Evolutionary conservation across 2,113 vertebrate species (phyloP).

Genomic region (Theristicus caerulescens): DNA sequence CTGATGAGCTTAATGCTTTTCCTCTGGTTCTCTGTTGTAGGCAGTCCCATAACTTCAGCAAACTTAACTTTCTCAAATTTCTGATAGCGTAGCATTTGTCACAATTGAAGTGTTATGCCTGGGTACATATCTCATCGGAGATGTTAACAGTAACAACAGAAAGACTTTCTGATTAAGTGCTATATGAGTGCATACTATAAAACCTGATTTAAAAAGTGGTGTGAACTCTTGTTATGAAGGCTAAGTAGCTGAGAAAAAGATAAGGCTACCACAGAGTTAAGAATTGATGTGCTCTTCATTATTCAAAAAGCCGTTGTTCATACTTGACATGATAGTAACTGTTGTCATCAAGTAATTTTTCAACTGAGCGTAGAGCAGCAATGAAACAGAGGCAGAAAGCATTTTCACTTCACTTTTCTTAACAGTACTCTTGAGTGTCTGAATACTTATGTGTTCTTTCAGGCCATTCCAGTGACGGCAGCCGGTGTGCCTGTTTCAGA

Average conservation of each 20-base stretch:
- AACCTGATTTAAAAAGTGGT: not conserved
- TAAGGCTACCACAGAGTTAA: not conserved
- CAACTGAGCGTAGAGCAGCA: not conserved
- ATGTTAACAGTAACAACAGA: not conserved
- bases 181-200: not conserved
- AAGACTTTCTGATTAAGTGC: not conserved
- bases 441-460: not conserved
- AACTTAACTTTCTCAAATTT: not conserved
- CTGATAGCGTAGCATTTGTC: not conserved
- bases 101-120: not conserved
- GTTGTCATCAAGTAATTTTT: not conserved
- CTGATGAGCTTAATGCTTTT: not conserved
- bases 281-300: not conserved
- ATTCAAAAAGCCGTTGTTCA: not conserved
- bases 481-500: slow-evolving; percentile 82
- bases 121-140: not conserved
- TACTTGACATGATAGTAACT: not conserved
- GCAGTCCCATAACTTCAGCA: not conserved
- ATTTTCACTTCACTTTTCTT: not conserved
- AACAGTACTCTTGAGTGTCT: not conserved
- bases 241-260: not conserved
- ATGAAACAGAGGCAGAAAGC: not conserved
- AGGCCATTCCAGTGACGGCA: slow-evolving; percentile 84
- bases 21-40: not conserved
- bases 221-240: not conserved